phyloP scores from a whole-genome alignment of 2,888 invertebrate genomes.

The Schizaphis graminum region DNA sequence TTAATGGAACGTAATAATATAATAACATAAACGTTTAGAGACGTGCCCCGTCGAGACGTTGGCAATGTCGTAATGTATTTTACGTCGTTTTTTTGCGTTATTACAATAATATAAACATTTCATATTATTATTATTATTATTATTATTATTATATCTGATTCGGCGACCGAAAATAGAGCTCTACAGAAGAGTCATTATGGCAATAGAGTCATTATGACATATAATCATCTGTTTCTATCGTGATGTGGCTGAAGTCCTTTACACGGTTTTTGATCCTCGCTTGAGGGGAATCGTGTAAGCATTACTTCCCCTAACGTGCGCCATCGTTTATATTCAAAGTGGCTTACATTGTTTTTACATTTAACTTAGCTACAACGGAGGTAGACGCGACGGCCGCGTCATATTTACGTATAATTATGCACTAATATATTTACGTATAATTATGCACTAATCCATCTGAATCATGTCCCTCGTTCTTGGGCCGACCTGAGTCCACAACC shows the following conservation, averaged over 20 bases:
- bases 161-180: neutral
- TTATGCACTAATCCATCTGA: neutral
- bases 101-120: neutral
- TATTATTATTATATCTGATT: neutral
- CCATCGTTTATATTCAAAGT: neutral
- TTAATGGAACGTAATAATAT: conserved; percentile 49
- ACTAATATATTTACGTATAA: neutral
- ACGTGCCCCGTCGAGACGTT: neutral
- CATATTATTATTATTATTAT: neutral
- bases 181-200: neutral
- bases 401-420: neutral
- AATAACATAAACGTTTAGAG: conserved; percentile 7
- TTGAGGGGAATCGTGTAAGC: neutral
- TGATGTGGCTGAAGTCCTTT: neutral
- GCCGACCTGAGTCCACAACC: neutral
- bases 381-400: neutral
- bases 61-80: conserved; percentile 17
- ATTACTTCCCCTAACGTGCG: neutral
- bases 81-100: neutral
- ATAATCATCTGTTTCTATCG: neutral
- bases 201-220: neutral
- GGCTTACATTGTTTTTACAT: neutral
- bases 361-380: neutral
- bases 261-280: neutral
- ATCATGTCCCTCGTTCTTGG: neutral